A percentile compares a stretch with the other conserved stretches of the same genome.
These are phyloP conservation scores for Caenorhabditis panamensis DNA, from an alignment of 2,888 invertebrate species.

Conservation along the genomic window DNA sequence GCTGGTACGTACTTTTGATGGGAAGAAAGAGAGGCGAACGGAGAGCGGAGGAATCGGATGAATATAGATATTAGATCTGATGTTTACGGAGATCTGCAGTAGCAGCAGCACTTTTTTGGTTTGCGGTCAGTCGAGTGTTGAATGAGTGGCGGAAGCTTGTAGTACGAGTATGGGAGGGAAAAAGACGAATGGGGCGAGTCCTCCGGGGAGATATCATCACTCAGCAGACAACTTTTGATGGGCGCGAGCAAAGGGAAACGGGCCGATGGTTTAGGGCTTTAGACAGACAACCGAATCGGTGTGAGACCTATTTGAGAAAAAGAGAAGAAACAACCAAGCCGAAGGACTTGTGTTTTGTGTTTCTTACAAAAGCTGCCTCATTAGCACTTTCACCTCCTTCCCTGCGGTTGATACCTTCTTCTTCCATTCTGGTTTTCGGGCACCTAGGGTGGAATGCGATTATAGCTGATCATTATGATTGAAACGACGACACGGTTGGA, in stretches of 20 bases:
- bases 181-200: constrained; percentile 1
- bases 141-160: constrained; percentile 1
- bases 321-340: not conserved
- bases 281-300: not conserved
- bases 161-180: constrained; percentile 19
- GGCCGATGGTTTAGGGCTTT: constrained; percentile 2
- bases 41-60: not conserved
- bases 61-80: constrained; percentile 2
- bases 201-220: constrained; percentile 55
- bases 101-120: not conserved
- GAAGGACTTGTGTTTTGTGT: not conserved
- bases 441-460: not conserved
- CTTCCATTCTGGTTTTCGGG: constrained; percentile 12
- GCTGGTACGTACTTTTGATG: constrained; percentile 49
- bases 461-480: not conserved
- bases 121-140: not conserved
- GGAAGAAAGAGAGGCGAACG: not conserved
- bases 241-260: constrained; percentile 1
- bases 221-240: constrained; percentile 39
- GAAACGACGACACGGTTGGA: not conserved
- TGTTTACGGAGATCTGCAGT: not conserved
- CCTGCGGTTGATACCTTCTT: constrained; percentile 5
- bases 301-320: not conserved
- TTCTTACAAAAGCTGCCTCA: constrained; percentile 21
- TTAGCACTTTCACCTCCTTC: constrained; percentile 42